Evolutionary conservation across 2,888 invertebrate species (phyloP).

Genomic region (Machimus atricapillus): DNA sequence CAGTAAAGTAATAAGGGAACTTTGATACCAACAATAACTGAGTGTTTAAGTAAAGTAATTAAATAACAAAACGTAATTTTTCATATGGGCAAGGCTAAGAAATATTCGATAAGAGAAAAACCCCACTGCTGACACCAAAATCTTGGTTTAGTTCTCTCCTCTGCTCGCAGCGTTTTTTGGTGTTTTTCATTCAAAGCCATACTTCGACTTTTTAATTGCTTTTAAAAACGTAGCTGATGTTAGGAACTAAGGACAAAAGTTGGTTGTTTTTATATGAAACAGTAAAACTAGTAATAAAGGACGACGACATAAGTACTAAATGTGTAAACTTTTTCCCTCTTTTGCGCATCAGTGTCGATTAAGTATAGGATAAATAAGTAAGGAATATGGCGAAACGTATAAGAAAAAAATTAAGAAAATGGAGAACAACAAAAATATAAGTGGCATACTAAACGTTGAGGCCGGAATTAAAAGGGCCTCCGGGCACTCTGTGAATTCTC

Average conservation of each 20-base stretch:
- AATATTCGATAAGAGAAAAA: neutral
- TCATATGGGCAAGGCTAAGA: conserved; percentile 6
- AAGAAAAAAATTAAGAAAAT: neutral
- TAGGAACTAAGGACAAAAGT: conserved; percentile 31
- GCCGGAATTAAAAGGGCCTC: neutral
- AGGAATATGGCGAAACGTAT: neutral
- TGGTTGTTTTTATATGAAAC: conserved; percentile 34
- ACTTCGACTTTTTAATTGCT: conserved; percentile 26
- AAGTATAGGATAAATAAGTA: neutral
- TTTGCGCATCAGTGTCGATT: neutral
- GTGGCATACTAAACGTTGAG: neutral
- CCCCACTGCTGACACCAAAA: neutral
- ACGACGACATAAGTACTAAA: conserved; percentile 12
- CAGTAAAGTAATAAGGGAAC: conserved; percentile 22
- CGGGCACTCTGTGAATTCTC: neutral
- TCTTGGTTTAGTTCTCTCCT: neutral
- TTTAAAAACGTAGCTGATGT: conserved; percentile 35
- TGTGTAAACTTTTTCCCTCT: neutral
- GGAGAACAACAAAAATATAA: neutral
- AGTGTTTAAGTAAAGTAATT: conserved; percentile 14
- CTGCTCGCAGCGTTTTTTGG: conserved; percentile 4
- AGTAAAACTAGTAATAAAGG: conserved; percentile 29
- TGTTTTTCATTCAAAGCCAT: conserved; percentile 24
- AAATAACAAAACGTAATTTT: conserved; percentile 11
- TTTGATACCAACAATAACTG: conserved; percentile 34